Percentiles rank a stretch among this genome's conserved stretches.
Conservation (phyloP, 2,888 invertebrate genomes). For the Trissoscelio sp. region DNA sequence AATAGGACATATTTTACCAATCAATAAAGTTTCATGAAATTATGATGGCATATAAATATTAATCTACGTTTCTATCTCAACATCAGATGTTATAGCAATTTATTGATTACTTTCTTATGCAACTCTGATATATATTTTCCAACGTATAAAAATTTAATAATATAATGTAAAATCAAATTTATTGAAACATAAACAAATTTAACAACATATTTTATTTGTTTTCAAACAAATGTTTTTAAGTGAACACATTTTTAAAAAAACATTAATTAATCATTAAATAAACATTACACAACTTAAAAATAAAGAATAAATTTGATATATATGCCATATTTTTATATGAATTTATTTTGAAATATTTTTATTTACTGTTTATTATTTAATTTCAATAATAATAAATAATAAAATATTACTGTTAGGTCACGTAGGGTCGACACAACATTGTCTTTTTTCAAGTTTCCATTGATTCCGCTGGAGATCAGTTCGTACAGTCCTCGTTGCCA, state of each 20-base stretch:
- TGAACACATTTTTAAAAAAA: too few species aligned
- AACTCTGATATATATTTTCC: background rate
- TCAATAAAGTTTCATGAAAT: background rate
- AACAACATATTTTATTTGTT: too few species aligned
- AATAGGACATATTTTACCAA: background rate
- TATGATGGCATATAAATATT: background rate
- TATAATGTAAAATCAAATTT: background rate
- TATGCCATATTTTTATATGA: too few species aligned
- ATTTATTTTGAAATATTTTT: too few species aligned
- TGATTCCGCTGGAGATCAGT: slow-evolving; percentile 90
- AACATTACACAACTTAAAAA: too few species aligned
- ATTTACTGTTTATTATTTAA: too few species aligned
- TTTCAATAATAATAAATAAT: too few species aligned
- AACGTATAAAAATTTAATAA: background rate
- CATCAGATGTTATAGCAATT: background rate
- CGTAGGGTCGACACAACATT: slow-evolving; percentile 88
- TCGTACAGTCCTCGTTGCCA: slow-evolving; percentile 91
- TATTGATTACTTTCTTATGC: background rate
- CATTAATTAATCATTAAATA: too few species aligned
- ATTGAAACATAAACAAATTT: too few species aligned
- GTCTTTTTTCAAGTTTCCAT: slow-evolving; percentile 91
- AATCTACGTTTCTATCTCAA: background rate
- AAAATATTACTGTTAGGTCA: slow-evolving; percentile 88
- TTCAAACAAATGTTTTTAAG: too few species aligned
- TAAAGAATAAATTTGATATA: too few species aligned